Evolutionary conservation across 2,888 invertebrate species (phyloP).

Genomic region (Trichacis sp.): DNA sequence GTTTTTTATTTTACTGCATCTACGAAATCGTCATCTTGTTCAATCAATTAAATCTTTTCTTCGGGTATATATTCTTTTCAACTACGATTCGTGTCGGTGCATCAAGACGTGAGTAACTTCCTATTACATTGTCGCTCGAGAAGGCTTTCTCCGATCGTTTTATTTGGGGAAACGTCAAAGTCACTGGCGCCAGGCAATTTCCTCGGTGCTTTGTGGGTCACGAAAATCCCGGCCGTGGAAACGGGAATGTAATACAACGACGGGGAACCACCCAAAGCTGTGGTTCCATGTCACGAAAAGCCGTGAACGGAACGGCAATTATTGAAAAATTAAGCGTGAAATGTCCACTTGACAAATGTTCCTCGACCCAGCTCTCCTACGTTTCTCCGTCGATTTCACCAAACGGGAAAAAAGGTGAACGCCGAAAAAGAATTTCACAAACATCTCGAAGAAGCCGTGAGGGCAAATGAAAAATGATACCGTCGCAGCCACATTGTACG

Average conservation of each 20-base stretch:
- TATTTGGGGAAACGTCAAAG: not conserved
- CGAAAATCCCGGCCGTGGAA: not conserved
- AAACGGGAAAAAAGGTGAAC: not conserved
- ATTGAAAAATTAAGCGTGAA: conserved; percentile 49
- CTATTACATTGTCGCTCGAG: not conserved
- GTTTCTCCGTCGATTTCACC: not conserved
- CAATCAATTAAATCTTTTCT: no score
- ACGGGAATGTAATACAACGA: not conserved
- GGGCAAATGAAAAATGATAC: not conserved
- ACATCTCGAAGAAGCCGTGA: not conserved
- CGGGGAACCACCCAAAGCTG: not conserved
- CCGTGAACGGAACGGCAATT: conserved; percentile 49
- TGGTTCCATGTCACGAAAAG: not conserved
- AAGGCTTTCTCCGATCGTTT: not conserved
- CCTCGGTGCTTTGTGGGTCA: not conserved
- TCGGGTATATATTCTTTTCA: no score
- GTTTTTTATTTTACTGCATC: no score
- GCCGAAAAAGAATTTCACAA: not conserved
- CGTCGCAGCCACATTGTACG: no score
- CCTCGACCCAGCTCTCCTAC: not conserved
- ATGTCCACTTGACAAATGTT: conserved; percentile 8
- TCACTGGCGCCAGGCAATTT: not conserved
- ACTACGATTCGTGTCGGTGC: no score
- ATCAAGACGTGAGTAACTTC: no score
- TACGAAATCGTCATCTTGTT: no score